Evolutionary conservation across 2,797 vertebrate species (phyloP).

Genomic region (Rhincodon typus): DNA sequence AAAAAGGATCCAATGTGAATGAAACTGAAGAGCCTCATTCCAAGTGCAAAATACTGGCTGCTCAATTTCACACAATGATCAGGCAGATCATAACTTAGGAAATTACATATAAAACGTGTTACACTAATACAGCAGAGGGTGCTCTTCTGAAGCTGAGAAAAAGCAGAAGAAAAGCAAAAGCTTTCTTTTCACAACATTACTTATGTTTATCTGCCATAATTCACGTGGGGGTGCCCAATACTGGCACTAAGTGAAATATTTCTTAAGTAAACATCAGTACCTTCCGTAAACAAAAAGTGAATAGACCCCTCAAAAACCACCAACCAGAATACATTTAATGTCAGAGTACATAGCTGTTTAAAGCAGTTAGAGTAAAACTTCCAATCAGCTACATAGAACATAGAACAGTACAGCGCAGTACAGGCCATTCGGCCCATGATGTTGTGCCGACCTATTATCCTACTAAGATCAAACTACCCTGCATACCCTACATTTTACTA

Average conservation of each 20-base stretch:
- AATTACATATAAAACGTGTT: neutral
- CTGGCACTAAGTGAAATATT: neutral
- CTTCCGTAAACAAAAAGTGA: neutral
- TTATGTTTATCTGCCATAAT: neutral
- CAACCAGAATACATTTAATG: neutral
- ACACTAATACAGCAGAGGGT: constrained; percentile 5
- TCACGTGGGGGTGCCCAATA: neutral
- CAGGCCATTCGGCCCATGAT: too few relatives aligned
- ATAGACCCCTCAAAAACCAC: neutral
- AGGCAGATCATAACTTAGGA: neutral
- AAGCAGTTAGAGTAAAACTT: neutral
- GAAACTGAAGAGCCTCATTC: neutral
- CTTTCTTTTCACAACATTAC: neutral
- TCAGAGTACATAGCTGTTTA: neutral
- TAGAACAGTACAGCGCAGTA: neutral
- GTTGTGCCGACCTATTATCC: too few relatives aligned
- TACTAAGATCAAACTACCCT: too few relatives aligned
- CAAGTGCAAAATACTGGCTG: neutral
- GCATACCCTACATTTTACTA: too few relatives aligned
- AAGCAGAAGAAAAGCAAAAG: neutral
- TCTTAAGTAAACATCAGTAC: neutral
- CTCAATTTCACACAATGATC: neutral
- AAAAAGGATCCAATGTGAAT: neutral
- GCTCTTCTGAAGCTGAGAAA: neutral
- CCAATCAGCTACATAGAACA: neutral